phyloP scores from a whole-genome alignment of 2,113 vertebrate species.

The Aspiorhynchus laticeps region DNA sequence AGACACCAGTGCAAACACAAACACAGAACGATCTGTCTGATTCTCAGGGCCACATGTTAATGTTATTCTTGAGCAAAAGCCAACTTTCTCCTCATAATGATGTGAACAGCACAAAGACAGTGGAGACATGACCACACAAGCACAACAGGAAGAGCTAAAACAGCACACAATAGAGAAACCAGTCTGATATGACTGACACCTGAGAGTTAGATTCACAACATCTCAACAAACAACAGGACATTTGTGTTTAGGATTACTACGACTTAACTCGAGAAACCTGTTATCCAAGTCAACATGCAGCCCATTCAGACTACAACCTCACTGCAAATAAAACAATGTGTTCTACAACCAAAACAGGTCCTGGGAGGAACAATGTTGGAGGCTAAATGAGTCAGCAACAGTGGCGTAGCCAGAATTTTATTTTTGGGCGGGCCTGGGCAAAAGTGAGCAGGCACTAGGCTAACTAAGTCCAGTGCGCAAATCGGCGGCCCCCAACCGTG shows the following conservation, averaged over 20 bases:
- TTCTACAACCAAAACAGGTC: neutral
- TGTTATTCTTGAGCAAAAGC: slow-evolving; percentile 44
- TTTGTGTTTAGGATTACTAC: neutral
- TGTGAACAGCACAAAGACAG: neutral
- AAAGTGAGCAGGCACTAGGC: too few relatives aligned
- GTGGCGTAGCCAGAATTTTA: too few relatives aligned
- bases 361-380: neutral
- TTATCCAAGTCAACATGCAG: neutral
- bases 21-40: neutral
- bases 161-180: neutral
- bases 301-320: neutral
- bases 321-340: neutral
- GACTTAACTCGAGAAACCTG: neutral
- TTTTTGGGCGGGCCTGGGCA: too few relatives aligned
- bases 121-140: neutral
- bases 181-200: neutral
- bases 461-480: too few relatives aligned
- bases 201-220: neutral
- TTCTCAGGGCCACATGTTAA: slow-evolving; percentile 1
- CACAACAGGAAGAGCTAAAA: neutral
- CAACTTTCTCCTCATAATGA: slow-evolving; percentile 22
- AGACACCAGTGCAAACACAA: neutral
- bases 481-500: too few relatives aligned
- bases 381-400: neutral
- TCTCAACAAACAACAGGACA: neutral